These are phyloP conservation scores for Andricus grossulariae DNA, from an alignment of 1,140 invertebrate genomes.

Conservation along the genomic window DNA sequence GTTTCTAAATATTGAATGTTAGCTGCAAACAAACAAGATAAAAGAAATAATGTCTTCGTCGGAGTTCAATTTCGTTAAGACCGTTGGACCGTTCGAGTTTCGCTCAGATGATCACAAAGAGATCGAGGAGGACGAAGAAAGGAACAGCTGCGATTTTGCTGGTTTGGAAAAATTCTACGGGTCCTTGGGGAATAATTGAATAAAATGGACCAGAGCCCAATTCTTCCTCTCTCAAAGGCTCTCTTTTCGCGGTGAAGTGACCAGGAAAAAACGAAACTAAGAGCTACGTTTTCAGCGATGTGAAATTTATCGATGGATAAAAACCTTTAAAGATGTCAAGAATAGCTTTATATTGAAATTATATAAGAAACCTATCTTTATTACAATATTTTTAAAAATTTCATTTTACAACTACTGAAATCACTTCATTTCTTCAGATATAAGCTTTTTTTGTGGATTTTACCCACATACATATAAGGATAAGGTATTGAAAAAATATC, in stretches of 20 bases:
- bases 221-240: constrained; percentile 41
- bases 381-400: too few species aligned
- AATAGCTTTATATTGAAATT: not conserved
- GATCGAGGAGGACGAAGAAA: constrained; percentile 31
- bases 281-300: not conserved
- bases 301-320: constrained; percentile 9
- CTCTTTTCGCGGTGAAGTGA: constrained; percentile 37
- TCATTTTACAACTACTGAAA: too few species aligned
- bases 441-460: too few species aligned
- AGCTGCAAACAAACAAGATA: not conserved
- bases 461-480: too few species aligned
- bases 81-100: constrained; percentile 37
- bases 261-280: constrained; percentile 1
- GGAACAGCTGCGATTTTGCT: constrained; percentile 42
- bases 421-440: too few species aligned
- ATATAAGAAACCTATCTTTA: too few species aligned
- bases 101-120: constrained; percentile 37
- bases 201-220: constrained; percentile 40
- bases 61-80: constrained; percentile 32
- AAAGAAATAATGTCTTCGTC: constrained; percentile 13
- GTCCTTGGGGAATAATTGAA: constrained; percentile 48
- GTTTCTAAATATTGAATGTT: not conserved
- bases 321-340: not conserved
- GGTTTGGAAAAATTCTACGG: constrained; percentile 41
- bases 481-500: too few species aligned